Base-by-base conservation (phyloP, 2,888 invertebrate genomes). In the Amphimallon solstitiale region DNA sequence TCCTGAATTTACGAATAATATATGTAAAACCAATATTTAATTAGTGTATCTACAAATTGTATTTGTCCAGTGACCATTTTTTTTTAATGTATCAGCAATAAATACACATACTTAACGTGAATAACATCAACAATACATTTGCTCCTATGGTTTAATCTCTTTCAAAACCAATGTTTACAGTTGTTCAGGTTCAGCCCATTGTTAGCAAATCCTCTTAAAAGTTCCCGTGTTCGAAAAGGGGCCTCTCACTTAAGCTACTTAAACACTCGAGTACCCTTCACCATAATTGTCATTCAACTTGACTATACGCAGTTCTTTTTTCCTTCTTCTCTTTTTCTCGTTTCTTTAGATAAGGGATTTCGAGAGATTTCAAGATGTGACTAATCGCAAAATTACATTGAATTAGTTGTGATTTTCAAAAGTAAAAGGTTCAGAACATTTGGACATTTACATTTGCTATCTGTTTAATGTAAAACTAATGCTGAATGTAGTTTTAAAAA, bases 161-260 rank as follows among this genome's bases (percentile, higher is more conserved):
- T 45, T 59, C 29, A 59, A 56, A 65, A 56, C 63, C 49, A 67
- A 67, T 67, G 67, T 67, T 68, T 67, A 63, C 54, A 59, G 64
- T 66, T 70, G 71, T 63, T 70, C 71, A 67, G 67, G 56, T 63
- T 52, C 67, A 68, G 67, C 46, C 70, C 63, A 70, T 70, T 72
- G 71, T 72, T 48, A 66, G 40, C 56, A 71, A 66, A 64, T 65
- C 61, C 65, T 67, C 65, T 52, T 61, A 69, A n/a, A 67, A 54
- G 29, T 51, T 48, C 35, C 37, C 43, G n/a, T 9, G 45, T 35
- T 60, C 52, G 59, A 54, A 70, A n/a, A 67, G 65, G 68, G 63
- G 35, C 54, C 64, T 66, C 66, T 66, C 63, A 62, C 61, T 70
- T 71, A 68, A 70, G 70, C 71, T 67, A 71, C 71, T 71, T 71